Conservation (phyloP, 2,797 vertebrate genomes). For the Melanotaenia parkinsoni region DNA sequence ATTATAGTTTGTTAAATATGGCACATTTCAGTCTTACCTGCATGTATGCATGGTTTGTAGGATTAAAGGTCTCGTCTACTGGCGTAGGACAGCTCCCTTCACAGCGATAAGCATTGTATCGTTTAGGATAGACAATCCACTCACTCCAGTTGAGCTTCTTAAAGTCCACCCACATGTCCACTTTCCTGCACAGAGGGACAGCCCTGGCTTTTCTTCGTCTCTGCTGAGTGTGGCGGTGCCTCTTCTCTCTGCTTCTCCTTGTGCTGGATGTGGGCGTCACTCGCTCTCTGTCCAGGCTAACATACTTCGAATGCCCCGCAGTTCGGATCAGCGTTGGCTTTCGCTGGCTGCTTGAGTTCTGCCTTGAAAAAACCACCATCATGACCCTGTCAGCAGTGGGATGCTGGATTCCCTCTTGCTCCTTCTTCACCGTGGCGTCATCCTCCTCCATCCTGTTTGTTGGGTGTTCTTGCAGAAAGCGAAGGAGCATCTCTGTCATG, state of each 20-base stretch:
- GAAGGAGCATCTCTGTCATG: conserved; percentile 80
- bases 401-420: conserved; percentile 49
- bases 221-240: conserved; percentile 74
- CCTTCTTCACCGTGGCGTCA: background rate
- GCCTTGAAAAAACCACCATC: conserved; percentile 88
- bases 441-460: background rate
- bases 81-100: conserved; percentile 88
- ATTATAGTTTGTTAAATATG: background rate
- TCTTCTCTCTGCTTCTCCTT: conserved; percentile 64
- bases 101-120: conserved; percentile 89
- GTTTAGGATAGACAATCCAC: conserved; percentile 89
- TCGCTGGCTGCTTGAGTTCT: conserved; percentile 39
- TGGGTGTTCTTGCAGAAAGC: conserved; percentile 74
- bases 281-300: conserved; percentile 69
- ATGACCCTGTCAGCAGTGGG: conserved; percentile 72
- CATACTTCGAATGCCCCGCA: conserved; percentile 87
- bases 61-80: conserved; percentile 86
- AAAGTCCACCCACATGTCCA: conserved; percentile 91
- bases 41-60: conserved; percentile 93
- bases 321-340: conserved; percentile 85
- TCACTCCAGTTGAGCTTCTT: conserved; percentile 87
- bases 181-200: conserved; percentile 79
- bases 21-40: conserved; percentile 81
- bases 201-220: conserved; percentile 25
- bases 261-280: background rate